Evolutionary conservation across 2,797 vertebrate genomes (phyloP).

Genomic region (Gephyroberyx darwinii): DNA sequence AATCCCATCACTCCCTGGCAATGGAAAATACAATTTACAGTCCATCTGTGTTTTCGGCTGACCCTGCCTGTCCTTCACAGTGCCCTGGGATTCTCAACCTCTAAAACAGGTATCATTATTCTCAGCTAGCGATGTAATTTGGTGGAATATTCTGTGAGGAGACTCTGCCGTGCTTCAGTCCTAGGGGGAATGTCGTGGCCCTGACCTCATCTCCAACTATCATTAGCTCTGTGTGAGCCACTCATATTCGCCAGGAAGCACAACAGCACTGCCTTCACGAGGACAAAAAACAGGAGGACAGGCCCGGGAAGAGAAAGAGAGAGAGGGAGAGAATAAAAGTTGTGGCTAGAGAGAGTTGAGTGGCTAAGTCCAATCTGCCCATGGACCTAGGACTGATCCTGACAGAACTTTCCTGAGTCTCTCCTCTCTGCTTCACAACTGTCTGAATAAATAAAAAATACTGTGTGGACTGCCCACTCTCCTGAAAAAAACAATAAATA

Average conservation of each 20-base stretch:
- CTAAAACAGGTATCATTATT: slow-evolving; percentile 63
- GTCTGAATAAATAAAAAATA: too few relatives aligned
- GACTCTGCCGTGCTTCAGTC: background rate
- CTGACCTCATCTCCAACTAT: slow-evolving; percentile 57
- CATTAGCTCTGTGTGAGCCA: slow-evolving; percentile 37
- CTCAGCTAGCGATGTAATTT: slow-evolving; percentile 36
- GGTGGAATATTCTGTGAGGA: slow-evolving; percentile 51
- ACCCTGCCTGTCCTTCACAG: slow-evolving; percentile 57
- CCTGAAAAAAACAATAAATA: background rate
- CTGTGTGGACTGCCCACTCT: too few relatives aligned
- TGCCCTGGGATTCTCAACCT: slow-evolving; percentile 48
- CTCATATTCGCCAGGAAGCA: slow-evolving; percentile 25
- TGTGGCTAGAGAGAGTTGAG: slow-evolving; percentile 2
- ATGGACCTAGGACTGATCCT: slow-evolving; percentile 24
- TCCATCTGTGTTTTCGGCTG: slow-evolving; percentile 40
- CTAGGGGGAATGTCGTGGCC: slow-evolving; percentile 42
- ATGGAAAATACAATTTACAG: slow-evolving; percentile 30
- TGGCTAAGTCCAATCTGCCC: background rate
- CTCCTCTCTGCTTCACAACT: background rate
- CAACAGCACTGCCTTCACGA: slow-evolving; percentile 6
- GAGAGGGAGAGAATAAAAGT: background rate
- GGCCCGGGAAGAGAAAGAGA: background rate
- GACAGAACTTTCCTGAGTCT: slow-evolving; percentile 14
- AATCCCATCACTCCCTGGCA: background rate
- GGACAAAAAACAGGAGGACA: background rate